Base-by-base conservation (phyloP, 2,113 vertebrate genomes). In the Ailuropoda melanoleuca region DNA sequence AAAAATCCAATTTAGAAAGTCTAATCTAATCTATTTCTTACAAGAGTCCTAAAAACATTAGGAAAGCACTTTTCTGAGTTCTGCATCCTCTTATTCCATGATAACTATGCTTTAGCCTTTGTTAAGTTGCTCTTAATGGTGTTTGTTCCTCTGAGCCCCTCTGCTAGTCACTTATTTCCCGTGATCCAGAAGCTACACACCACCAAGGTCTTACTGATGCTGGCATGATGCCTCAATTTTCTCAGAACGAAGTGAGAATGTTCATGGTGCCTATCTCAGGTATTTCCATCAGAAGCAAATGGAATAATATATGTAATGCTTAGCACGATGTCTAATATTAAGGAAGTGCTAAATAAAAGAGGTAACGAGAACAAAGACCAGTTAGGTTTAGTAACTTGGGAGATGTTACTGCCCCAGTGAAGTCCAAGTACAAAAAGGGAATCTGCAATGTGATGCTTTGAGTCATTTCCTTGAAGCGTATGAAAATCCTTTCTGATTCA, bases 301-400 rank as follows among this genome's bases (percentile, higher is more conserved):
- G 66, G 88, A 87, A 87, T 90, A 64, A 96, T 75, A 68, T n/a
- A 93, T 68, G 17, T 56, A 95, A 58, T 64, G 55, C 75, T 66
- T 91, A 74, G 37, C 83, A 82, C 72, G 21, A 17, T 37, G 37
- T 64, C 78, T 97, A 90, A 94, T 70, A 94, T 96, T 96, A 87
- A 48, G 92, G 17, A 93, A 97, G 77, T 95, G 82, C 84, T 96
- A 93, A 89, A 46, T 62, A 68, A 50, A 91, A 11, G 70, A 81
- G 81, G 31, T 80, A 95, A 80, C 90, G 64, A 87, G 24, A 77
- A 83, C 55, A 62, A 72, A 90, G 68, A 58, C 34, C 74, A 56
- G 64, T 74, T 15, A 97, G 85, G 80, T n/a, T 34, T 15, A 85
- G 87, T 92, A 77, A 92, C 80, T 50, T 60, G 18, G 18, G 88